Evolutionary conservation across 2,797 vertebrate species (phyloP).

Genomic region (Phaenicophaeus curvirostris): DNA sequence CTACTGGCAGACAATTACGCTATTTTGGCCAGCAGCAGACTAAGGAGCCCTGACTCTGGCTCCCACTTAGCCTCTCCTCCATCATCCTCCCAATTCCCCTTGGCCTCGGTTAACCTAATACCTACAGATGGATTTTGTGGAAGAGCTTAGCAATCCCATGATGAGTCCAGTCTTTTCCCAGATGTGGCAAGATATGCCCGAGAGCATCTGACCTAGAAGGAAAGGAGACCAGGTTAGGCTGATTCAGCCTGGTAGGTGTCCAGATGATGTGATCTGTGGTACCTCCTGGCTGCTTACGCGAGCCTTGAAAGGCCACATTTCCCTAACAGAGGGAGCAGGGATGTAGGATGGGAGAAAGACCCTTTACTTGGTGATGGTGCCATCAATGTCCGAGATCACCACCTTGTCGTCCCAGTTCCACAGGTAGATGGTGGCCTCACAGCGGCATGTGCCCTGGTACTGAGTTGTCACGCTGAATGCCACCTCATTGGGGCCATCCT

Average conservation of each 20-base stretch:
- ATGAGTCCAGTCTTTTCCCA: slow-evolving; percentile 98
- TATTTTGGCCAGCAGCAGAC: background rate
- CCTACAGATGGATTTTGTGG: slow-evolving; percentile 95
- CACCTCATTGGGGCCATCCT: slow-evolving; percentile 89
- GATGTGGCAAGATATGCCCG: slow-evolving; percentile 92
- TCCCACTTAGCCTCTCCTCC: background rate
- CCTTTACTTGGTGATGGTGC: slow-evolving; percentile 94
- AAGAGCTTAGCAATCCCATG: slow-evolving; percentile 92
- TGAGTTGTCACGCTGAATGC: slow-evolving; percentile 95
- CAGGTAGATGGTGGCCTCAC: slow-evolving; percentile 92
- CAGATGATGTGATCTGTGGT: rapidly evolving
- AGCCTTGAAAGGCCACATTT: background rate
- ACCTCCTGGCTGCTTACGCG: background rate
- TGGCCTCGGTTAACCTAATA: background rate
- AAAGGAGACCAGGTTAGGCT: background rate
- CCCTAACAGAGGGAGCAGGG: background rate
- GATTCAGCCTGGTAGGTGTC: background rate
- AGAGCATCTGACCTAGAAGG: slow-evolving; percentile 89
- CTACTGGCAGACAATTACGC: background rate
- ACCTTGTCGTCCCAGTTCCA: slow-evolving; percentile 94
- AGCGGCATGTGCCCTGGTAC: slow-evolving; percentile 95
- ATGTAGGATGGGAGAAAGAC: background rate
- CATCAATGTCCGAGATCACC: slow-evolving; percentile 95
- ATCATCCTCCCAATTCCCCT: background rate
- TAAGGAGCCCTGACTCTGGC: background rate